Conservation (phyloP, 2,888 invertebrate genomes). For the Hylaea fasciaria region DNA sequence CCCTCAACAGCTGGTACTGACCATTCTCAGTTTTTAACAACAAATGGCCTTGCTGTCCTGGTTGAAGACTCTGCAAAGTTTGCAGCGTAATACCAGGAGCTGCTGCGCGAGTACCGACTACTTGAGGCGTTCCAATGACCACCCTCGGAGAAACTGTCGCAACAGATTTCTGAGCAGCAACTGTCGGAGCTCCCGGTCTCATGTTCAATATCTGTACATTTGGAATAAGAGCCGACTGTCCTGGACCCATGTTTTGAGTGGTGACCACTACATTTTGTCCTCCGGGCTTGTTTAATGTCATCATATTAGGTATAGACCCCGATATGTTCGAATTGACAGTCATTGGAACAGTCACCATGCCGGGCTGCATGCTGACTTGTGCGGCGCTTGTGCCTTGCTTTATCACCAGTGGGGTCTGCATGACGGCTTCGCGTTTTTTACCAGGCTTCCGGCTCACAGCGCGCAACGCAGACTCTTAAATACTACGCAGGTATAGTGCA, state of each 20-base stretch:
- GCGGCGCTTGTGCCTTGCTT: slow-evolving; percentile 73
- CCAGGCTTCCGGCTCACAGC: background rate
- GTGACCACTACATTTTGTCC: slow-evolving; percentile 83
- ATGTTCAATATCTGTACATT: slow-evolving; percentile 95
- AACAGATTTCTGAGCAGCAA: slow-evolving; percentile 90
- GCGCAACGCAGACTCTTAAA: no score
- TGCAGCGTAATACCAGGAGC: slow-evolving; percentile 94
- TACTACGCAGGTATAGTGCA: no score
- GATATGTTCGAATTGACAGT: slow-evolving; percentile 85
- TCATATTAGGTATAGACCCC: slow-evolving; percentile 86
- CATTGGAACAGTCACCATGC: slow-evolving; percentile 87
- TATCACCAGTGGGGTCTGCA: slow-evolving; percentile 79
- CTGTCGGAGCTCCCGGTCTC: slow-evolving; percentile 88
- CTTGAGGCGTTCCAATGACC: slow-evolving; percentile 92
- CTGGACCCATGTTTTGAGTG: slow-evolving; percentile 86
- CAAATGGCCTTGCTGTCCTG: slow-evolving; percentile 94
- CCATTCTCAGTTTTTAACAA: slow-evolving; percentile 98
- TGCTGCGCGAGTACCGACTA: slow-evolving; percentile 92
- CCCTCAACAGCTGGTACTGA: slow-evolving; percentile 96
- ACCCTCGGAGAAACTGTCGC: slow-evolving; percentile 92
- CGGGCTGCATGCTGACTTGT: slow-evolving; percentile 78
- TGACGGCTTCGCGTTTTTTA: slow-evolving; percentile 36
- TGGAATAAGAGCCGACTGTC: slow-evolving; percentile 87
- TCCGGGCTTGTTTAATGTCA: slow-evolving; percentile 87
- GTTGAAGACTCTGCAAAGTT: slow-evolving; percentile 93